phyloP scores from a whole-genome alignment of 2,113 vertebrate genomes.

The Camelus dromedarius region DNA sequence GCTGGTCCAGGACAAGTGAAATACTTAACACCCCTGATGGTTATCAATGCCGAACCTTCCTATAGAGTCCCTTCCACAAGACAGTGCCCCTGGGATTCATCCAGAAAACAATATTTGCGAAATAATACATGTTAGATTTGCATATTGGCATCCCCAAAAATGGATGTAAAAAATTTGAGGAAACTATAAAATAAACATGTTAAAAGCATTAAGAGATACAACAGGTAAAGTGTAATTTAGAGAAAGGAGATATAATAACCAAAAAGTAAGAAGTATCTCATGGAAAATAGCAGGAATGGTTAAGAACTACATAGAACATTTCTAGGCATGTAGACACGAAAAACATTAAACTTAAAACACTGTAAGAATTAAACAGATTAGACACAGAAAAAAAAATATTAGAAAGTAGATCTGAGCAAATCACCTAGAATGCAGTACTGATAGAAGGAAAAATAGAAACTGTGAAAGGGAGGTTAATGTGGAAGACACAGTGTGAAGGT shows the following conservation, averaged over 20 bases:
- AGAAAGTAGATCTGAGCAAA: background rate
- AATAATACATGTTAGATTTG: background rate
- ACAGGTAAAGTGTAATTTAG: background rate
- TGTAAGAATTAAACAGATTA: background rate
- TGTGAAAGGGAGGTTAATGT: background rate
- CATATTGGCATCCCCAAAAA: background rate
- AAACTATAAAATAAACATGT: background rate
- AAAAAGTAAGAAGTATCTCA: background rate
- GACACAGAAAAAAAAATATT: background rate
- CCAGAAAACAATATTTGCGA: background rate
- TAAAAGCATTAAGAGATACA: background rate
- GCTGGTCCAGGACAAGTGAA: background rate
- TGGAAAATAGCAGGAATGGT: slow-evolving; percentile 2
- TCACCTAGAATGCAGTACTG: background rate
- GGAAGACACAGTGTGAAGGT: background rate
- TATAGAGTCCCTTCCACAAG: background rate
- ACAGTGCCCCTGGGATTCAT: background rate
- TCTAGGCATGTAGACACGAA: background rate
- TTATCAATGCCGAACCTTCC: background rate
- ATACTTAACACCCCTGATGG: background rate
- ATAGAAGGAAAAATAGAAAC: background rate
- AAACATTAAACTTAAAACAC: background rate
- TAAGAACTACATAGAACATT: slow-evolving; percentile 2
- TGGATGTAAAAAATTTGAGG: background rate
- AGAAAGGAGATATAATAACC: background rate